Conservation (phyloP, 2,113 vertebrate genomes). For the Puntigrus tetrazona region DNA sequence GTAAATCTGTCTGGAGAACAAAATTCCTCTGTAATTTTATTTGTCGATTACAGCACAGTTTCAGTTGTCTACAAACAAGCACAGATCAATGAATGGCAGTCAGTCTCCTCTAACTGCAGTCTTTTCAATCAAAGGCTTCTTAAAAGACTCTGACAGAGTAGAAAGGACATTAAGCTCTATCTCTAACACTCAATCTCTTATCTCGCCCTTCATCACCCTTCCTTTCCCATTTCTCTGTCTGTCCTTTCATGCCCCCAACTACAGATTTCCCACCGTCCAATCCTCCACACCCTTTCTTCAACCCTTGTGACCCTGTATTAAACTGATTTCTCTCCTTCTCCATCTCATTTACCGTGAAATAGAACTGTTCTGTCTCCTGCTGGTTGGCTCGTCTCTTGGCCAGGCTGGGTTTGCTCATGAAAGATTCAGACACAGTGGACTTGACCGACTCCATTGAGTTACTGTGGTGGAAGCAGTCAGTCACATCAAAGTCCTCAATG, state of each 20-base stretch:
- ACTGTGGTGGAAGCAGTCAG: slow-evolving; percentile 98
- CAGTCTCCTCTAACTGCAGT: slow-evolving; percentile 6
- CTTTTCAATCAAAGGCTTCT: neutral
- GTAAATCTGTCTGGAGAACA: neutral
- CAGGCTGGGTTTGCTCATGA: slow-evolving; percentile 98
- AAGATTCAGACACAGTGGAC: slow-evolving; percentile 93
- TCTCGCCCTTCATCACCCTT: neutral
- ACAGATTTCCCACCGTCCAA: neutral
- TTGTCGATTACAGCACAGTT: neutral
- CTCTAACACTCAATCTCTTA: slow-evolving; percentile 15
- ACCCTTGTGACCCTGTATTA: neutral
- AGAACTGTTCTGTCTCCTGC: slow-evolving; percentile 98
- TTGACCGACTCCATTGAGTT: slow-evolving; percentile 99
- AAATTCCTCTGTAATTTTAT: neutral
- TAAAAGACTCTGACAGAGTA: neutral
- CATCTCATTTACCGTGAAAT: slow-evolving; percentile 86
- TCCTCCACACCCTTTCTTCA: neutral
- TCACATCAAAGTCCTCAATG: slow-evolving; percentile 95
- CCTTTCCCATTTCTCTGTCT: neutral
- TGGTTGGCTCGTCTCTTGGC: slow-evolving; percentile 97
- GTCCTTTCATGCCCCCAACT: neutral
- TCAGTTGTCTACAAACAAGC: slow-evolving; percentile 9
- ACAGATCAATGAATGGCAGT: slow-evolving; percentile 8
- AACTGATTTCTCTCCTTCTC: slow-evolving; percentile 1
- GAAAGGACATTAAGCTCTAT: slow-evolving; percentile 2